Evolutionary conservation across 2,888 invertebrate genomes (phyloP).

Genomic region (Hyalella azteca): DNA sequence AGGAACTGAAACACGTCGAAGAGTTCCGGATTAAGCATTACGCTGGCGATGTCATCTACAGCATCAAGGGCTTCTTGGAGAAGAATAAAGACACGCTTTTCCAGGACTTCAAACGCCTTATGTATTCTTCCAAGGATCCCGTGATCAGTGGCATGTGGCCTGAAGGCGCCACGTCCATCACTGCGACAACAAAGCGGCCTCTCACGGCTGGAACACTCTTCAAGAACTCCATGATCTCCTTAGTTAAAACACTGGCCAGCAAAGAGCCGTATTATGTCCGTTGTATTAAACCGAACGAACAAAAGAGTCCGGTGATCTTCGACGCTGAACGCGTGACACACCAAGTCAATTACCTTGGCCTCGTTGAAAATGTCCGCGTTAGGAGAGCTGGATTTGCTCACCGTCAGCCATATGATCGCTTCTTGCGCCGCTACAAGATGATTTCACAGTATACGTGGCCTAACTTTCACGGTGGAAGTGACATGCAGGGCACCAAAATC

Average conservation of each 20-base stretch:
- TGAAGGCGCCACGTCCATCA: conserved; percentile 89
- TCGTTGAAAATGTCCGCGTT: conserved; percentile 94
- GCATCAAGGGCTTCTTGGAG: conserved; percentile 88
- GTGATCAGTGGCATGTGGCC: conserved; percentile 92
- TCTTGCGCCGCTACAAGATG: conserved; percentile 95
- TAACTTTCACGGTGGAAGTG: conserved; percentile 80
- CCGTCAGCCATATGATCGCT: conserved; percentile 89
- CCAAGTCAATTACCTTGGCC: conserved; percentile 77
- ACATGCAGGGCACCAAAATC: conserved; percentile 82
- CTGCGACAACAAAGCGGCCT: conserved; percentile 92
- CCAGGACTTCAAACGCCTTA: conserved; percentile 93
- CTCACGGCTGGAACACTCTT: conserved; percentile 92
- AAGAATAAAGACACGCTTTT: conserved; percentile 96
- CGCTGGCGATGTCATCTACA: conserved; percentile 95
- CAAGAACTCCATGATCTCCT: conserved; percentile 90
- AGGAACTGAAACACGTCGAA: conserved; percentile 77
- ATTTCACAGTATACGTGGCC: conserved; percentile 96
- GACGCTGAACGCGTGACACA: conserved; percentile 76
- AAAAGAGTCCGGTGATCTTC: conserved; percentile 84
- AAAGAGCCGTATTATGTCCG: conserved; percentile 97
- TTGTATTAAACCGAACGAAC: conserved; percentile 95
- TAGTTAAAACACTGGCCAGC: conserved; percentile 84
- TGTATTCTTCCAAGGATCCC: conserved; percentile 80
- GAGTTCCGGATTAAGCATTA: conserved; percentile 90
- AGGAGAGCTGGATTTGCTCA: conserved; percentile 97